Percentiles rank a stretch among this genome's conserved stretches.
Evolutionary conservation across 2,888 invertebrate species (phyloP).

Genomic region (Drosophila austrosaltans): DNA sequence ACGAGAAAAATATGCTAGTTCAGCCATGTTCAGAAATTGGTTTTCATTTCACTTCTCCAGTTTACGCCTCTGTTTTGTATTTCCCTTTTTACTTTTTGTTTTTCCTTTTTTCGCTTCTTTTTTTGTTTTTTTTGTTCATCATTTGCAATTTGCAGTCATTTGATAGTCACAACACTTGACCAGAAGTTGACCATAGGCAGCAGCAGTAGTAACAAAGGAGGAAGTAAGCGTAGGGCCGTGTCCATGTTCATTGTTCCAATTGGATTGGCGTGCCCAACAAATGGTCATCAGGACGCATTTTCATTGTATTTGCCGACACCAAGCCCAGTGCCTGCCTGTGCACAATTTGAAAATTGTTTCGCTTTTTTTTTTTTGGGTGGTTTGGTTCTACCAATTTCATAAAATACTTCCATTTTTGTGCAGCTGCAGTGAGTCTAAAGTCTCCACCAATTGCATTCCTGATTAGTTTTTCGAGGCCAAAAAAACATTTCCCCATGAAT

Average conservation of each 20-base stretch:
- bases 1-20: slow-evolving; percentile 6
- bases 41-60: not conserved
- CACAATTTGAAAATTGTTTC: slow-evolving; percentile 10
- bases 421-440: not conserved
- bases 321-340: not conserved
- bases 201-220: not conserved
- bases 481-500: not conserved
- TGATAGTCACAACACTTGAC: slow-evolving; percentile 12
- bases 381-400: not conserved
- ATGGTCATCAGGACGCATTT: slow-evolving; percentile 4
- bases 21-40: slow-evolving; percentile 4
- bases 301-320: slow-evolving; percentile 1
- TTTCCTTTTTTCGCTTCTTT: not conserved
- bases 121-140: not conserved
- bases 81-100: not conserved
- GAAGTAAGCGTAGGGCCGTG: not conserved
- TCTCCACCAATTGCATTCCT: slow-evolving; percentile 3
- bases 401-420: not conserved
- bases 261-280: slow-evolving; percentile 1
- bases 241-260: slow-evolving; percentile 9
- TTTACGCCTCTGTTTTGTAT: not conserved
- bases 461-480: slow-evolving; percentile 3
- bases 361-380: not conserved
- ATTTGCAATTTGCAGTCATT: slow-evolving; percentile 12
- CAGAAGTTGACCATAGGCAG: not conserved